phyloP scores from a whole-genome alignment of 2,113 vertebrate species.

The Perca fluviatilis region DNA sequence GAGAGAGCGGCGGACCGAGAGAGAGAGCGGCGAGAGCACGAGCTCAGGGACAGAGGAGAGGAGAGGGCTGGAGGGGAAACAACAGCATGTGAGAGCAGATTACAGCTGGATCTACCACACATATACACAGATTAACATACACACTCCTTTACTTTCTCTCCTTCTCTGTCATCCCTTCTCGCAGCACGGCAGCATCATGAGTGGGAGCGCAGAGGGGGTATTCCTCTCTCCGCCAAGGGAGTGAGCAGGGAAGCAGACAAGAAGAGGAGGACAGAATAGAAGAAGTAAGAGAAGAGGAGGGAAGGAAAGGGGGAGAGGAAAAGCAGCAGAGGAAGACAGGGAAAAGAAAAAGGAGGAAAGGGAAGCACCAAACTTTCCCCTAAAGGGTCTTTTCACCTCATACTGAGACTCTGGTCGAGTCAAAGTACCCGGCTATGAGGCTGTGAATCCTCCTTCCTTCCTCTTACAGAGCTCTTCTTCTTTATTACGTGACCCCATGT shows the following conservation, averaged over 20 bases:
- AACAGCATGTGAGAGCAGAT: conserved; percentile 52
- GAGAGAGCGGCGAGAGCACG: conserved; percentile 32
- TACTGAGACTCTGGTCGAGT: neutral
- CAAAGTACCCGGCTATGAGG: neutral
- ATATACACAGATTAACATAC: conserved; percentile 18
- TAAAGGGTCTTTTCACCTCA: conserved; percentile 9
- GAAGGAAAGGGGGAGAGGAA: neutral
- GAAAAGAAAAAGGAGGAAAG: neutral
- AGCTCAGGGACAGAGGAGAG: conserved; percentile 50
- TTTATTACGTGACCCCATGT: conserved; percentile 51
- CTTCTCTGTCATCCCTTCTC: conserved; percentile 38
- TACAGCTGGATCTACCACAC: conserved; percentile 64
- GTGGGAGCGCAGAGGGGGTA: conserved; percentile 2
- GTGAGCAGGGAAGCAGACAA: conserved; percentile 35
- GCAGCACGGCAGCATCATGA: conserved; percentile 55
- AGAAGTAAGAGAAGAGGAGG: neutral
- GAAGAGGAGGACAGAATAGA: neutral
- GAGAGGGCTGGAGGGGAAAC: conserved; percentile 38
- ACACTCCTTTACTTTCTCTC: conserved; percentile 29
- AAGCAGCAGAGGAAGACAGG: neutral
- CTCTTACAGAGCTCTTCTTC: conserved; percentile 8
- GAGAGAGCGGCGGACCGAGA: conserved; percentile 28
- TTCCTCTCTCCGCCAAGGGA: conserved; percentile 28
- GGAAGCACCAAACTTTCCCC: conserved; percentile 31
- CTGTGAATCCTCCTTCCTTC: conserved; percentile 46